phyloP scores from a whole-genome alignment of 2,113 vertebrate species.

The Myiozetetes cayanensis region DNA sequence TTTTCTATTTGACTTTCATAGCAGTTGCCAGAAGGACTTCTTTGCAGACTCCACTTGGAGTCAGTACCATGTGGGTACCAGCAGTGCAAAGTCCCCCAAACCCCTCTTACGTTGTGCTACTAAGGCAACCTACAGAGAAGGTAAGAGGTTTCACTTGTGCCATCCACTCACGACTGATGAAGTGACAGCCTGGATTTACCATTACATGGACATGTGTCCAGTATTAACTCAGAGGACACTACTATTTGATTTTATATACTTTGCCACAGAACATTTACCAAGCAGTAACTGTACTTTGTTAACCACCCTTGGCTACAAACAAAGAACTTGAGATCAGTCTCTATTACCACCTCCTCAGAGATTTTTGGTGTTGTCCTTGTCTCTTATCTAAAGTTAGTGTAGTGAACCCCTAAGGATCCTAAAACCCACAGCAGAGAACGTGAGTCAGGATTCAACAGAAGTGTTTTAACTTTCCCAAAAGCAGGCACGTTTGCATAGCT shows the following conservation, averaged over 20 bases:
- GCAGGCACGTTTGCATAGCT: accelerated
- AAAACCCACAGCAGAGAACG: not conserved
- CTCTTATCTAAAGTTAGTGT: not conserved
- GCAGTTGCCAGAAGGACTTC: not conserved
- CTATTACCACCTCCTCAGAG: not conserved
- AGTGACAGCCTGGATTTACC: not conserved
- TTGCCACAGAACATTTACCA: not conserved
- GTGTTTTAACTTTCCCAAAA: not conserved
- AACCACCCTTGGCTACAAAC: not conserved
- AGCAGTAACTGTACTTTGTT: not conserved
- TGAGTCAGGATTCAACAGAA: not conserved
- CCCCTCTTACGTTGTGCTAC: not conserved
- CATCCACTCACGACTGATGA: not conserved
- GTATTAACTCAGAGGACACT: not conserved
- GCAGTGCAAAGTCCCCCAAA: not conserved
- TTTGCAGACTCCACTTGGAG: not conserved
- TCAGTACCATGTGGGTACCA: not conserved
- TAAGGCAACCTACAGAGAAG: not conserved
- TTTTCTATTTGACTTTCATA: not conserved
- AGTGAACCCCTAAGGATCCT: not conserved
- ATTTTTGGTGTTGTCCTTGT: not conserved
- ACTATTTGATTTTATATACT: not conserved
- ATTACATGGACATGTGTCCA: not conserved
- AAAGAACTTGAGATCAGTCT: not conserved
- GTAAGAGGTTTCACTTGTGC: not conserved